These are phyloP conservation scores for Phalanger gymnotis DNA, from an alignment of 2,797 vertebrate species.

Conservation along the genomic window DNA sequence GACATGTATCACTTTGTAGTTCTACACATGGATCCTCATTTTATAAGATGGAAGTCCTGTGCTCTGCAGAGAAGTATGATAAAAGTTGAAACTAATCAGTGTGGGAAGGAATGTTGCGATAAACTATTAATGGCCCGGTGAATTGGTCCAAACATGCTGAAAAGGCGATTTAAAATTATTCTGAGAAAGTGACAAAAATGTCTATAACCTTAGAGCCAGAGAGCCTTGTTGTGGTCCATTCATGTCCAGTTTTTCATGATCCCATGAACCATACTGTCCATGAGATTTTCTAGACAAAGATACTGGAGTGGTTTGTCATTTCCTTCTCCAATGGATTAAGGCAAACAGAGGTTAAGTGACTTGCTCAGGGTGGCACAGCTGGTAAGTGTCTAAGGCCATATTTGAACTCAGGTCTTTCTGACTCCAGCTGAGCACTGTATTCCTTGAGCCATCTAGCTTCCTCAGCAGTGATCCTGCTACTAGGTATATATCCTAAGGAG, in stretches of 20 bases:
- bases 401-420: neutral
- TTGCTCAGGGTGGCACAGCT: neutral
- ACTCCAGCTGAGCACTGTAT: neutral
- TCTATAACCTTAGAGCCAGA: neutral
- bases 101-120: neutral
- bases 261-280: neutral
- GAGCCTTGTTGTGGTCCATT: neutral
- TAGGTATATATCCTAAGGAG: neutral
- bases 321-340: neutral
- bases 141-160: neutral
- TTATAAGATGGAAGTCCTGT: neutral
- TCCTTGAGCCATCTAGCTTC: neutral
- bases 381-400: neutral
- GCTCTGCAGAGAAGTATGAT: neutral
- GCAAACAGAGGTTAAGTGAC: neutral
- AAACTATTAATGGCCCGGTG: neutral
- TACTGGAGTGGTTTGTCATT: neutral
- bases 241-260: neutral
- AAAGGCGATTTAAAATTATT: neutral
- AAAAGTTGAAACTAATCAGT: neutral
- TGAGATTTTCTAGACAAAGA: neutral
- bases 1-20: neutral
- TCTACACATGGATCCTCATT: neutral
- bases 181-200: neutral
- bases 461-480: too few species aligned